These are phyloP conservation scores for Paguma larvata DNA, from an alignment of 2,797 vertebrate species.

Conservation along the genomic window DNA sequence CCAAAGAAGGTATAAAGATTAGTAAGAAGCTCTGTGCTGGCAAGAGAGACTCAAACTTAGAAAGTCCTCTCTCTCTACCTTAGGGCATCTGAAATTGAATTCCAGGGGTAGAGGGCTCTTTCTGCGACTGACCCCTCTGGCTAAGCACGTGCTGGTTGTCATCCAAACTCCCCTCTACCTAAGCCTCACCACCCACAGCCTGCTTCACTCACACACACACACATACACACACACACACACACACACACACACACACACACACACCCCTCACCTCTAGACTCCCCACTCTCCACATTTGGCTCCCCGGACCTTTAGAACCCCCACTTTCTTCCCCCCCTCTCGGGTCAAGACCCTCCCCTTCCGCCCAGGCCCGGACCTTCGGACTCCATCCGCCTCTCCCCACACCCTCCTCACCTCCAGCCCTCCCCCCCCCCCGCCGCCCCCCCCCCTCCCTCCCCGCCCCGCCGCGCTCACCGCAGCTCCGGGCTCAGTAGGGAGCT, in stretches of 20 bases:
- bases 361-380: accelerated
- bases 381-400: background rate
- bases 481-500: conserved; percentile 79
- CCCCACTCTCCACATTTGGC: background rate
- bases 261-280: background rate
- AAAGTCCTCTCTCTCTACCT: background rate
- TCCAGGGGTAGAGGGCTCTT: background rate
- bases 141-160: background rate
- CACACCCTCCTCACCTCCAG: too few relatives aligned
- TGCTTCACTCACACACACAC: background rate
- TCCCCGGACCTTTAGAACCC: too few relatives aligned
- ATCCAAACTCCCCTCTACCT: too few relatives aligned
- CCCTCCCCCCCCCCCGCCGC: too few relatives aligned
- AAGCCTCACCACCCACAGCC: too few relatives aligned
- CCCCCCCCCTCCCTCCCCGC: too few relatives aligned
- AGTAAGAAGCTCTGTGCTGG: background rate
- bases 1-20: background rate
- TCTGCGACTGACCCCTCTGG: background rate
- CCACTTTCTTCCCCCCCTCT: too few relatives aligned
- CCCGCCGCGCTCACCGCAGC: conserved; percentile 84
- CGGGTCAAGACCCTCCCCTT: too few relatives aligned
- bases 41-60: background rate
- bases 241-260: background rate
- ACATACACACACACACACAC: background rate
- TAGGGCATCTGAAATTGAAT: background rate